Percentiles rank a stretch among this genome's conserved stretches.
Conservation (phyloP, 2,888 invertebrate genomes). For the Spilarctia lutea region DNA sequence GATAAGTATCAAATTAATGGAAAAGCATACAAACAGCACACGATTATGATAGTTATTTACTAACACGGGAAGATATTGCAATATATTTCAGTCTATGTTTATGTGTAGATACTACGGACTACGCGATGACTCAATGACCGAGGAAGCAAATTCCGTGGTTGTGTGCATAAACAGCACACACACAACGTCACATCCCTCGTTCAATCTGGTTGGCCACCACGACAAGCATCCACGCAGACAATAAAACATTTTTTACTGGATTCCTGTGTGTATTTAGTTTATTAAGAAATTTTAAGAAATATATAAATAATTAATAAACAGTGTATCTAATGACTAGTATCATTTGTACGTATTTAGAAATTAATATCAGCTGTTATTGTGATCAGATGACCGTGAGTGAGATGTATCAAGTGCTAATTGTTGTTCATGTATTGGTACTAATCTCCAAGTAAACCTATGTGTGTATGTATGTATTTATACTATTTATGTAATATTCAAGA, state of each 20-base stretch:
- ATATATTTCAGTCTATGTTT: background rate
- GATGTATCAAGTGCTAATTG: no score
- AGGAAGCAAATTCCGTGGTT: background rate
- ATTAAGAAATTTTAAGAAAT: background rate
- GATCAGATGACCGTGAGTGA: no score
- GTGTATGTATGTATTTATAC: no score
- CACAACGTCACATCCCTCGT: background rate
- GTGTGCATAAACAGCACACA: background rate
- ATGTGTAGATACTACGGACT: background rate
- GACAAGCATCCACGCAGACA: background rate
- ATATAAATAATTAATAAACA: background rate
- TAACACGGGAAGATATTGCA: background rate
- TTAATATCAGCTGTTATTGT: no score
- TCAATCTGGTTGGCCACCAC: background rate
- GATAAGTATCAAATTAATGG: background rate
- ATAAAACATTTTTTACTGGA: background rate
- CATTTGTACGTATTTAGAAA: no score
- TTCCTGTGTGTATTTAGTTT: background rate
- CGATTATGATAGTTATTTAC: background rate
- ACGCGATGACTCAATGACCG: background rate
- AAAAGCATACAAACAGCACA: no score
- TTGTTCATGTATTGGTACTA: no score
- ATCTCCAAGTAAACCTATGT: no score
- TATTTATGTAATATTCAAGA: background rate
- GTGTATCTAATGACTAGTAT: no score